phyloP scores from a whole-genome alignment of 1,140 invertebrate genomes.

The Sminthurides bifidus region DNA sequence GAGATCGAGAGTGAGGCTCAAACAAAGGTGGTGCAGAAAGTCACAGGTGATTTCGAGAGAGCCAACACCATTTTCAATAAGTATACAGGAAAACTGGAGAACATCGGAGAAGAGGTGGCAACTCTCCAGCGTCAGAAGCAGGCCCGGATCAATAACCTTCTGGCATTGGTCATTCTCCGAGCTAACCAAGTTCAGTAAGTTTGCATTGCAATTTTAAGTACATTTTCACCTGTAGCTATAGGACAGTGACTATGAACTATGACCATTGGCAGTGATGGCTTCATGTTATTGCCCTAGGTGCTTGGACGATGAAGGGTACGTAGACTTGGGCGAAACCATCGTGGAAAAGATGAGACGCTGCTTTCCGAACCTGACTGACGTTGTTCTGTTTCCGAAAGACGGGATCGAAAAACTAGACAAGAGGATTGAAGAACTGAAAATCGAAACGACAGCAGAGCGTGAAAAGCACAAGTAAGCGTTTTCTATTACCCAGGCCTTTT shows the following conservation, averaged over 20 bases:
- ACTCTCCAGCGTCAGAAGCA: constrained; percentile 17
- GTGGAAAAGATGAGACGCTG: constrained; percentile 5
- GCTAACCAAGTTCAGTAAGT: constrained; percentile 28
- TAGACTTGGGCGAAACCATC: background rate
- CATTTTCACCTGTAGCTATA: too few relatives aligned
- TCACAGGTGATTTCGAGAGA: constrained; percentile 7
- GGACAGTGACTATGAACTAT: too few relatives aligned
- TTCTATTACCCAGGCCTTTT: background rate
- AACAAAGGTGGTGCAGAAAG: constrained; percentile 14
- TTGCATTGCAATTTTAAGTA: too few relatives aligned
- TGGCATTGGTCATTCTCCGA: constrained; percentile 14
- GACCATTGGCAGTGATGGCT: too few relatives aligned
- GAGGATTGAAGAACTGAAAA: constrained; percentile 18
- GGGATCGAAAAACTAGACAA: constrained; percentile 9
- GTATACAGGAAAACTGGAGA: constrained; percentile 7
- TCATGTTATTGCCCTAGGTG: constrained; percentile 17
- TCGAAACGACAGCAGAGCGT: constrained; percentile 6
- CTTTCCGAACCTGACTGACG: constrained; percentile 7
- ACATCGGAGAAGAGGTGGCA: constrained; percentile 20
- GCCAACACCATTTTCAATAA: constrained; percentile 11
- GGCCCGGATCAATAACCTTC: constrained; percentile 21
- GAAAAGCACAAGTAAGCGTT: constrained; percentile 9
- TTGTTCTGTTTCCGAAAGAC: constrained; percentile 20
- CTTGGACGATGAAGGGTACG: constrained; percentile 21
- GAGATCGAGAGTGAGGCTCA: constrained; percentile 20